Percentiles rank a stretch among this genome's conserved stretches.
These are phyloP conservation scores for Oreochromis spilurus DNA, from an alignment of 2,113 vertebrate species.

Conservation along the genomic window DNA sequence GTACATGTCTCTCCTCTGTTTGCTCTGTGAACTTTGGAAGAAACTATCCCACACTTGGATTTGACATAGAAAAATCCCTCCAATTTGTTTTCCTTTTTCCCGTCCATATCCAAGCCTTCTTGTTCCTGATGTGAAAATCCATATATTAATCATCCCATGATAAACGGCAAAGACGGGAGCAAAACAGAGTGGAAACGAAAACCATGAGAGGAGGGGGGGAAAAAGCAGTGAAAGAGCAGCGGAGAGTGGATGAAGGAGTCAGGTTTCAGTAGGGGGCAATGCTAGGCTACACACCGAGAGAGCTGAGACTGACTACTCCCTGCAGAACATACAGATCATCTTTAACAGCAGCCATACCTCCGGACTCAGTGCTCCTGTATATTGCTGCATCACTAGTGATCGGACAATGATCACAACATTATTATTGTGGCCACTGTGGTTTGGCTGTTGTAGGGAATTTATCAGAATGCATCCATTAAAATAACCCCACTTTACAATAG, in stretches of 20 bases:
- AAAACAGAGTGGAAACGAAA: background rate
- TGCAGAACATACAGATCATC: slow-evolving; percentile 1
- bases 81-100: background rate
- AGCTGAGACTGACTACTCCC: slow-evolving; percentile 20
- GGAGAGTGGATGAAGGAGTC: slow-evolving; percentile 43
- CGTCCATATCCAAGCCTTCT: background rate
- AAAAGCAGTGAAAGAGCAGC: background rate
- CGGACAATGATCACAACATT: background rate
- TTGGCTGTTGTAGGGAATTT: background rate
- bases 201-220: rapidly evolving
- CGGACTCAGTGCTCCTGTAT: background rate
- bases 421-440: background rate
- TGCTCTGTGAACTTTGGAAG: slow-evolving; percentile 18
- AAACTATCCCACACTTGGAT: background rate
- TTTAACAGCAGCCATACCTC: background rate
- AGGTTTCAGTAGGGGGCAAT: slow-evolving; percentile 77
- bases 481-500: background rate
- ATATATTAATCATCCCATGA: background rate
- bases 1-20: background rate
- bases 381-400: background rate
- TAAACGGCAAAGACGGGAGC: background rate
- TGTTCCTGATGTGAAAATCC: background rate
- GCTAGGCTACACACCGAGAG: slow-evolving; percentile 57
- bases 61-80: background rate
- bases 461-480: background rate